Base-by-base conservation (phyloP, 2,113 vertebrate species). In the zebrafish (Danio rerio) region DNA sequence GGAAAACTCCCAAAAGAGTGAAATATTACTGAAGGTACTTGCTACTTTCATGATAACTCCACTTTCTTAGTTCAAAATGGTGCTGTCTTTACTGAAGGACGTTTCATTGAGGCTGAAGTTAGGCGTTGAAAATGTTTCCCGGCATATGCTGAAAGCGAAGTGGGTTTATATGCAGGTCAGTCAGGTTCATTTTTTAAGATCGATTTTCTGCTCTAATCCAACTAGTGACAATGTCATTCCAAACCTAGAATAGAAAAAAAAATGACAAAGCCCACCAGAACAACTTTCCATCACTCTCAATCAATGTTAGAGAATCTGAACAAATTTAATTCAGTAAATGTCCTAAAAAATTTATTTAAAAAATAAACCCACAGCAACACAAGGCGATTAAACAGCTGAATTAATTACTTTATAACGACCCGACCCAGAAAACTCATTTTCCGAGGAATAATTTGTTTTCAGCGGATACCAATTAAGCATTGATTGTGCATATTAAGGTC, bases 401-500 rank as follows among this genome's bases (percentile, higher is more conserved):
- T 81, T 81, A 81, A 81, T 85, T 85, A 81, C 73, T 56, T 68
- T 72, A 61, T 70, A 77, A 81, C 42, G 62, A 82, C 72, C 74
- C 75, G 3, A 77, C 58, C 58, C 45, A 82, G 80, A 75, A 85
- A 81, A 81, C 56, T 70, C 5, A 71, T 70, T 82, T 85, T 84
- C 73, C 0, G 15, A 50, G 72, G 78, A 80, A 80, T 80, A 80
- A 84, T 80, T 73, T 80, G 73, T 63, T 82, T 85, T 61, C 56
- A 59, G 56, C 45, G 42, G 66, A 82, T 66, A 70, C 56, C 66
- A 85, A 58, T 85, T 85, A 85, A 71, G 73, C 74, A 65, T 81
- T 70, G 73, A 78, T 76, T 81, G 80, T 55, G 71, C 45, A 81
- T 70, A 77, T 85, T 85, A 85, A 76, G 75, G 75, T 63, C 80